phyloP scores from a whole-genome alignment of 2,797 vertebrate species.

The Tragopan temminckii region DNA sequence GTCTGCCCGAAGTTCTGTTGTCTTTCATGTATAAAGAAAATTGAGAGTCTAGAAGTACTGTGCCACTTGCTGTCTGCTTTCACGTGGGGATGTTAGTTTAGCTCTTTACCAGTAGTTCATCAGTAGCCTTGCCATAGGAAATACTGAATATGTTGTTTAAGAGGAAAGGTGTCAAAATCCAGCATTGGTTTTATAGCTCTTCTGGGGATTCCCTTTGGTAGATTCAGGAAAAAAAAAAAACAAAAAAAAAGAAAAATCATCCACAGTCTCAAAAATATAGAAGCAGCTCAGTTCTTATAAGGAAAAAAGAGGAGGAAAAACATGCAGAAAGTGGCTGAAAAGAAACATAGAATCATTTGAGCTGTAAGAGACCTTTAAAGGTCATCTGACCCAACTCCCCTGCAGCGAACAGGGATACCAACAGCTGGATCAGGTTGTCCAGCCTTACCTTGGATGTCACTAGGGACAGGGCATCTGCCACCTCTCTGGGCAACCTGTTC shows the following conservation, averaged over 20 bases:
- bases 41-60: neutral
- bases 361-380: no score
- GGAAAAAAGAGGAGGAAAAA: neutral
- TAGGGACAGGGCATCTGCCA: neutral
- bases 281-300: neutral
- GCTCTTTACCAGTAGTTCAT: neutral
- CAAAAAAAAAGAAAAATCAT: neutral
- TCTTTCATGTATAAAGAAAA: neutral
- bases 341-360: no score
- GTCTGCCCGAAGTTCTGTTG: neutral
- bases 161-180: neutral
- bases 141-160: neutral
- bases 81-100: neutral
- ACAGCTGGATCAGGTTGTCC: neutral
- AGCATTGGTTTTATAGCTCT: neutral
- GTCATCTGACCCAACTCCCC: no score
- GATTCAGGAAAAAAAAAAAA: neutral
- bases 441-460: neutral
- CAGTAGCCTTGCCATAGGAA: neutral
- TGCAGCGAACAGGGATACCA: neutral
- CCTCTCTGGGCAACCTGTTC: neutral
- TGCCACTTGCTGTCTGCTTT: neutral
- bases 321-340: neutral
- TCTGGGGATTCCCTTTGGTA: neutral
- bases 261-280: neutral